A percentile compares a stretch with the other conserved stretches of the same genome.
phyloP scores from a whole-genome alignment of 2,797 vertebrate species.

The Pseudotriccus pelzelni region DNA sequence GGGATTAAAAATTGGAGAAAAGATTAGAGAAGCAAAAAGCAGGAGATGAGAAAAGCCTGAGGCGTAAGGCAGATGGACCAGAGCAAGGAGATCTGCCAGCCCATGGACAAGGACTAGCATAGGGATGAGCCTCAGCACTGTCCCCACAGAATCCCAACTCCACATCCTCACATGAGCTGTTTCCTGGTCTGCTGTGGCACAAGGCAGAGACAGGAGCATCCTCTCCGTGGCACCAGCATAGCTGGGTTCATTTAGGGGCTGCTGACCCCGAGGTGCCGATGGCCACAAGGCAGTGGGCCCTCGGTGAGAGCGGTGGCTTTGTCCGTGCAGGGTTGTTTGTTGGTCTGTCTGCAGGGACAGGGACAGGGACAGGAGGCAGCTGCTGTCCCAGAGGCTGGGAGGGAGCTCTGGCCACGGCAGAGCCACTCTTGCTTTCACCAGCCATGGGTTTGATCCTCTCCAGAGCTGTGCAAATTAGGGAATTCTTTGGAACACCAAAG shows the following conservation, averaged over 20 bases:
- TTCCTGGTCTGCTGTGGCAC: background rate
- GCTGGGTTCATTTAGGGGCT: background rate
- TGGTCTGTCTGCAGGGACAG: background rate
- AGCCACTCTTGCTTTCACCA: background rate
- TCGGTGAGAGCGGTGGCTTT: fast-evolving
- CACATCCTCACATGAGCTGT: background rate
- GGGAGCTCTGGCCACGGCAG: background rate
- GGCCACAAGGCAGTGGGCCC: background rate
- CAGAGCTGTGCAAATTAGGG: background rate
- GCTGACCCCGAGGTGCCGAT: background rate
- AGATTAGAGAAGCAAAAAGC: background rate
- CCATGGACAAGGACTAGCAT: background rate
- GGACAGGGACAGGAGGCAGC: background rate
- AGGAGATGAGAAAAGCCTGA: background rate
- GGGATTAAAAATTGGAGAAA: background rate
- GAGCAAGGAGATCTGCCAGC: background rate
- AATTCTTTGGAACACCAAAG: background rate
- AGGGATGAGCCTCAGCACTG: background rate
- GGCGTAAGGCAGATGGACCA: background rate
- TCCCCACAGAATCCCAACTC: background rate
- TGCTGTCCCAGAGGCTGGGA: background rate
- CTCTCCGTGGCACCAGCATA: background rate
- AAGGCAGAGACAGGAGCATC: background rate
- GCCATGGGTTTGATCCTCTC: background rate
- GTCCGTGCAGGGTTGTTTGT: background rate